These are phyloP conservation scores for Salvelinus sp. DNA, from an alignment of 2,113 vertebrate species.

Conservation along the genomic window DNA sequence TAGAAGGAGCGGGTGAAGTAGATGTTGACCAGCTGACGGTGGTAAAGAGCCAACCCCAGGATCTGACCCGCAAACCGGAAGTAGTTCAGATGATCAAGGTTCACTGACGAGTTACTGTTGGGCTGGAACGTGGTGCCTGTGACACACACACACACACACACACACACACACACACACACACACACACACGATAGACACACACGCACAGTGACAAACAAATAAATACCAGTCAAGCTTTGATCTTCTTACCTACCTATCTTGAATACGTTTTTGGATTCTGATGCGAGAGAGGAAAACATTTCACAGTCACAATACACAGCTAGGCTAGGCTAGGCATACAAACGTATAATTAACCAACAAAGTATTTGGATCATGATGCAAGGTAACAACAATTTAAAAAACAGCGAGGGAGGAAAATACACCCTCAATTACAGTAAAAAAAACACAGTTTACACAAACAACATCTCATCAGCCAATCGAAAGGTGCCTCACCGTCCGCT, in stretches of 20 bases:
- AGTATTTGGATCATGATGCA: too few species aligned
- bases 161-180: background rate
- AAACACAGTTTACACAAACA: too few species aligned
- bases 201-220: background rate
- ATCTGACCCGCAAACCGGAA: constrained; percentile 95
- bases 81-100: constrained; percentile 97
- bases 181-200: too few species aligned
- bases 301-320: too few species aligned
- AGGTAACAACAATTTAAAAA: background rate
- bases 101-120: constrained; percentile 98
- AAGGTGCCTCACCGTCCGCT: constrained; percentile 86
- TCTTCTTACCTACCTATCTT: too few species aligned
- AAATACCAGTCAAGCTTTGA: background rate
- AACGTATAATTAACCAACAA: too few species aligned
- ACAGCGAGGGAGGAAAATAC: too few species aligned
- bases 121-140: constrained; percentile 97
- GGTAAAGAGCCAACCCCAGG: constrained; percentile 92
- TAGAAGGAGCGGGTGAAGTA: constrained; percentile 99
- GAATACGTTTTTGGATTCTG: too few species aligned
- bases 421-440: too few species aligned
- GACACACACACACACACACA: background rate
- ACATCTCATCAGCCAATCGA: background rate
- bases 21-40: constrained; percentile 95
- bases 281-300: too few species aligned
- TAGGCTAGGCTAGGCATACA: too few species aligned